Percentiles rank a stretch among this genome's conserved stretches.
These are phyloP conservation scores for Magallana gigas DNA, from an alignment of 1,140 invertebrate species.

Conservation along the genomic window DNA sequence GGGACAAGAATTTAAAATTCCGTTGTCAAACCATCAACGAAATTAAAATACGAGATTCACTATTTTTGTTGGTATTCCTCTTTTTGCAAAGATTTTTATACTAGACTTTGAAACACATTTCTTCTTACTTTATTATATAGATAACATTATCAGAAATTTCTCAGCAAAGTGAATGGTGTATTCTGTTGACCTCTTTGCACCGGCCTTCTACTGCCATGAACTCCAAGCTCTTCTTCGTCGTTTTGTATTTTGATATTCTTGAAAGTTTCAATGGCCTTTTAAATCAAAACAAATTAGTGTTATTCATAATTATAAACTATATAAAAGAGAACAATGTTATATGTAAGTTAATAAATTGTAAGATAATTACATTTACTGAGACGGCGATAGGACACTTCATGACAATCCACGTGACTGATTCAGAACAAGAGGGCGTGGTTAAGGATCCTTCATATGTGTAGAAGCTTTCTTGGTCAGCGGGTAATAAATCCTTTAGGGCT, in stretches of 20 bases:
- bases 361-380: not conserved
- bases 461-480: slow-evolving; percentile 41
- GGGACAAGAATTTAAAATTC: too few relatives aligned
- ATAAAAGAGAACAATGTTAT: too few relatives aligned
- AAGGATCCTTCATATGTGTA: slow-evolving; percentile 86
- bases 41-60: too few relatives aligned
- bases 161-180: not conserved
- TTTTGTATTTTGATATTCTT: not conserved
- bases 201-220: not conserved
- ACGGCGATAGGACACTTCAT: slow-evolving; percentile 70
- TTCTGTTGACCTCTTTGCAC: not conserved
- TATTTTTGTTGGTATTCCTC: too few relatives aligned
- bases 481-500: not conserved
- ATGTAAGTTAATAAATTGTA: not conserved
- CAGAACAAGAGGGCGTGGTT: slow-evolving; percentile 86
- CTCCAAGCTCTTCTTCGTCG: not conserved
- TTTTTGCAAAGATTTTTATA: too few relatives aligned
- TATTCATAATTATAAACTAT: too few relatives aligned
- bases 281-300: not conserved
- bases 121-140: too few relatives aligned
- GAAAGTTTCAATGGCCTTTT: not conserved
- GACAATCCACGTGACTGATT: slow-evolving; percentile 86
- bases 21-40: too few relatives aligned
- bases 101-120: too few relatives aligned
- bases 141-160: not conserved